Conservation (phyloP, 2,797 vertebrate genomes). For the Harpagifer antarcticus region DNA sequence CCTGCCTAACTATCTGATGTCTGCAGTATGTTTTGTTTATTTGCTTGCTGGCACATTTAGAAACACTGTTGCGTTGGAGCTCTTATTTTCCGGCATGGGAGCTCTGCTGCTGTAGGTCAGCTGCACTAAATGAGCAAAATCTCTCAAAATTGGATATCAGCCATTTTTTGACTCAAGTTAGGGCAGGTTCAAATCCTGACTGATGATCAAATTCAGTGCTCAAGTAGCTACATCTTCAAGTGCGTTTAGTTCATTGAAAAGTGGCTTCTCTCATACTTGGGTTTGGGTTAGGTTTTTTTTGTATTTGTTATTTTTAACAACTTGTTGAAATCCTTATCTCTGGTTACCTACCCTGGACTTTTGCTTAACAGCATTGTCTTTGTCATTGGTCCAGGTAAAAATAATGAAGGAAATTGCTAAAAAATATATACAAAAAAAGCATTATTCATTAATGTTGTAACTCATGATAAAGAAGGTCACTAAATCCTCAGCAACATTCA, state of each 20-base stretch:
- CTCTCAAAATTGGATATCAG: background rate
- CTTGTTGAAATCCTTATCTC: background rate
- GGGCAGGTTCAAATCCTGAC: background rate
- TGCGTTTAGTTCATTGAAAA: background rate
- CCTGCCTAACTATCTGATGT: background rate
- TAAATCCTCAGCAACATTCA: background rate
- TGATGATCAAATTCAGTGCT: background rate
- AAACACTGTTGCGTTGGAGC: background rate
- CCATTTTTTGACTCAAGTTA: background rate
- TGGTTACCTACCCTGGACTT: too few species aligned
- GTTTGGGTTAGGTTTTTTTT: too few species aligned
- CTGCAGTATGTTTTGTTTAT: background rate
- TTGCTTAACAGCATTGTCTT: too few species aligned
- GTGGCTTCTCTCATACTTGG: background rate
- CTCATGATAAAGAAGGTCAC: background rate
- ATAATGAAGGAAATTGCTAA: background rate
- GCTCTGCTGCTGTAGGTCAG: constrained; percentile 2
- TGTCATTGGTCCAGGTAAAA: background rate
- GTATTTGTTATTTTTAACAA: too few species aligned
- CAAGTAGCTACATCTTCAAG: background rate
- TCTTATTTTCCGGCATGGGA: constrained; percentile 4
- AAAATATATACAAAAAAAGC: background rate
- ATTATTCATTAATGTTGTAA: background rate
- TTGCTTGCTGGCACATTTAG: constrained; percentile 5
- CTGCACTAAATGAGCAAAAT: constrained; percentile 7